phyloP scores from a whole-genome alignment of 2,888 invertebrate genomes.

The Lumbricus terrestris region DNA sequence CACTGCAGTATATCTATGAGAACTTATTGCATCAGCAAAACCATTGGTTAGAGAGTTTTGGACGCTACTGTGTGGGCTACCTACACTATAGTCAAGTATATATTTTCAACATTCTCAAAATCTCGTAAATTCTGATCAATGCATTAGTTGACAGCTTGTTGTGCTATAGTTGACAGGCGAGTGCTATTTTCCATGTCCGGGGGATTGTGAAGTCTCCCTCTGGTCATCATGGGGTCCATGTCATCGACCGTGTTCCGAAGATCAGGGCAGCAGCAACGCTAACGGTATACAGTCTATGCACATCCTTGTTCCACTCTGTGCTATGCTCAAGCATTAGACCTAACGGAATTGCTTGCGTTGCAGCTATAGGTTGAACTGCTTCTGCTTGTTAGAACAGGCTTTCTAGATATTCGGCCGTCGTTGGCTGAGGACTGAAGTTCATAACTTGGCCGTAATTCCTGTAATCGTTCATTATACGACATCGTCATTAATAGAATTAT shows the following conservation, averaged over 20 bases:
- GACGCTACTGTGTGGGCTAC: too few species aligned
- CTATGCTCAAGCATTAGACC: background rate
- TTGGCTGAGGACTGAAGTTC: background rate
- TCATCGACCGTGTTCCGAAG: slow-evolving; percentile 10
- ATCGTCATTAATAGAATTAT: background rate
- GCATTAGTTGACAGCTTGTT: background rate
- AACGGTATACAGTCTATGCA: background rate
- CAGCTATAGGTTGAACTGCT: background rate
- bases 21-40: too few species aligned
- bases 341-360: too few species aligned
- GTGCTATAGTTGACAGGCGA: background rate
- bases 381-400: too few species aligned
- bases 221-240: slow-evolving; percentile 19
- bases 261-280: background rate
- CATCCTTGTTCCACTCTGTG: background rate
- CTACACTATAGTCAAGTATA: too few species aligned
- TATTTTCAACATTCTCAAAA: too few species aligned
- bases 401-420: too few species aligned
- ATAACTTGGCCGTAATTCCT: background rate
- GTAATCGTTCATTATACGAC: background rate
- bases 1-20: too few species aligned
- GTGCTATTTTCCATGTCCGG: slow-evolving; percentile 11
- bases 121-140: background rate
- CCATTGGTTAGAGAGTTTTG: too few species aligned
- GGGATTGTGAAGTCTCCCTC: background rate